Base-by-base conservation (phyloP, 2,797 vertebrate species). In the Platyrinchus mystaceus region DNA sequence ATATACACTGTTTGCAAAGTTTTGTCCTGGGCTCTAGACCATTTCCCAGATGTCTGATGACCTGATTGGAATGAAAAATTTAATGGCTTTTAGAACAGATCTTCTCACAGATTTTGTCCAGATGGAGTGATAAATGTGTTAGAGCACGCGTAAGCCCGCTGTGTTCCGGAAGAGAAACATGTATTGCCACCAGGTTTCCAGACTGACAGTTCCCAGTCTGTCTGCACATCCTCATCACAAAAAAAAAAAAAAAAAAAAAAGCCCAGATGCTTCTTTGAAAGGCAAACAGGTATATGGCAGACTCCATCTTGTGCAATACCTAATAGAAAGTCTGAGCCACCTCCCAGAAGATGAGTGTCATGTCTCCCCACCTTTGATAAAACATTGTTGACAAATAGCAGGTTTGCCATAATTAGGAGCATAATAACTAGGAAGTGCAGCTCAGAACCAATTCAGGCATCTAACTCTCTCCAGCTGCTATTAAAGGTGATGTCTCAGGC, bases 391-490 rank as follows among this genome's bases (percentile, higher is more conserved):
- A 96, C 95, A 94, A 96, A 97, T 94, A 94, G 80, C 70, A 96
- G 89, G 89, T 94, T 94, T 84, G 77, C 85, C 91, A 86, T 95
- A 97, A 96, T 96, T 96, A 96, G 96, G 92, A 94, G 87, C 59
- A 69, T 97, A 93, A 93, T 94, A 91, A 94, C 67, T 96, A 79
- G 94, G 94, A 95, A 95, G 87, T 84, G 89, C 59, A 84, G 74
- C 83, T 93, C 66, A 91, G 83, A 94, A 94, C 63, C 82, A 79
- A 96, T 96, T 94, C 69, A 92, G 85, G 89, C 9, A 0, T 84
- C 91, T 86, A 96, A 97, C 96, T 97, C 96, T 97, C 96, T 96
- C 96, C 87, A 94, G 80, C 95, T 97, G 91, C 95, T 95, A 97
- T 97, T 97, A 97, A 86, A 94, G 89, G 80, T 94, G 91, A 93